These are phyloP conservation scores for Coturnix japonica DNA, from an alignment of 2,113 vertebrate species.

Conservation along the genomic window DNA sequence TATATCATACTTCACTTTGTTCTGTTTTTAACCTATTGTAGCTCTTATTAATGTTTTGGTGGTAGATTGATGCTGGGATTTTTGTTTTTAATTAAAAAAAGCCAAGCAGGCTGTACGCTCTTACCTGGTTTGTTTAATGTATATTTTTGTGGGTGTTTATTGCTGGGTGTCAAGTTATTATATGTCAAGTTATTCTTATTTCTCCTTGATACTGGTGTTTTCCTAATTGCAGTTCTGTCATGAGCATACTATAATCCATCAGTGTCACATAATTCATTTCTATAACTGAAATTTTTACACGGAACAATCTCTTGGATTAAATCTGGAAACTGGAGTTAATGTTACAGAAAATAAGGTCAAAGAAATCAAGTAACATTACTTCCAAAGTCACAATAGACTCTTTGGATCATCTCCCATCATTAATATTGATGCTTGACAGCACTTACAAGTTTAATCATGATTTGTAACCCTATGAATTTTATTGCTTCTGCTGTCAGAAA, in stretches of 20 bases:
- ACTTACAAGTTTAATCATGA: not conserved
- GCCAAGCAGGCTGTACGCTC: not conserved
- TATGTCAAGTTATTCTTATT: not conserved
- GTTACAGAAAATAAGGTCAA: slow-evolving; percentile 40
- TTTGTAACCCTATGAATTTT: slow-evolving; percentile 10
- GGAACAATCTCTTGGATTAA: not conserved
- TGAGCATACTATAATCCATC: not conserved
- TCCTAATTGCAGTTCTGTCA: not conserved
- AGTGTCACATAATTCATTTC: not conserved
- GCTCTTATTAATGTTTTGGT: not conserved
- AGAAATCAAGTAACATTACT: not conserved
- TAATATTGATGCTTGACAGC: not conserved
- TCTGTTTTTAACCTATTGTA: not conserved
- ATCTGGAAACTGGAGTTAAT: not conserved
- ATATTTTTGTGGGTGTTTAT: not conserved
- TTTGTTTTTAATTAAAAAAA: slow-evolving; percentile 18
- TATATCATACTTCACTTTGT: not conserved
- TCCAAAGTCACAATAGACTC: not conserved
- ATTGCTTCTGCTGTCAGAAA: not conserved
- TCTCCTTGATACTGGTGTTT: not conserved
- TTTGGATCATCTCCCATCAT: not conserved
- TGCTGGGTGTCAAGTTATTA: not conserved
- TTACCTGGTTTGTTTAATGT: not conserved
- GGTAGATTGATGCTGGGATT: not conserved
- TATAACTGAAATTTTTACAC: not conserved